Conservation (phyloP, 2,797 vertebrate genomes). For the Cirrhinus mrigala region DNA sequence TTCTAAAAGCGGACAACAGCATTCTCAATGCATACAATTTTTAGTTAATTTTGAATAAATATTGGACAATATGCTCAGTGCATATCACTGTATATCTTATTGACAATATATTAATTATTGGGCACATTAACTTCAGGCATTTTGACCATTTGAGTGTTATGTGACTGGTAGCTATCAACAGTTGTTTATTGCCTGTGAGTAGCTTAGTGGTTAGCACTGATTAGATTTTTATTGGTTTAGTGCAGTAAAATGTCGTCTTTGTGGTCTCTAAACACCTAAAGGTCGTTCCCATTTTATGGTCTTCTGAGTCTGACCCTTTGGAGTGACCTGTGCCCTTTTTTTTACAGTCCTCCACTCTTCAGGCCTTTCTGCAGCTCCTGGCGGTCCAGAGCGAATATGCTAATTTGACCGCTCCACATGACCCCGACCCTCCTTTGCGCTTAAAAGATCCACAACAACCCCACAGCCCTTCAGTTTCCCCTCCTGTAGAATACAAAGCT, state of each 20-base stretch:
- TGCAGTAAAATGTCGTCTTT: neutral
- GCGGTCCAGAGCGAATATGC: slow-evolving; percentile 62
- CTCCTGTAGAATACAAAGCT: neutral
- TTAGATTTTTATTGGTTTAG: neutral
- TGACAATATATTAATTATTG: neutral
- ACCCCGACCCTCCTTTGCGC: slow-evolving; percentile 1
- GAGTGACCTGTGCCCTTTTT: slow-evolving; percentile 52
- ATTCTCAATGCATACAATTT: neutral
- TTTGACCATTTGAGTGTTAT: neutral
- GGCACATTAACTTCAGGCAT: neutral
- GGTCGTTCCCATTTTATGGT: slow-evolving; percentile 14
- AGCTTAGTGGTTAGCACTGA: neutral
- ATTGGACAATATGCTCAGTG: neutral
- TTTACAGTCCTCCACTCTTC: slow-evolving; percentile 59
- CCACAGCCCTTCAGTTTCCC: neutral
- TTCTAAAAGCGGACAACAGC: neutral
- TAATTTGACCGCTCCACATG: slow-evolving; percentile 52
- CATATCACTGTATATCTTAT: neutral
- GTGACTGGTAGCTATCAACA: neutral
- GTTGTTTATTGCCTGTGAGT: neutral
- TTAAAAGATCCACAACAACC: slow-evolving; percentile 1
- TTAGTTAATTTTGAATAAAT: neutral
- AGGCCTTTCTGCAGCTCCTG: slow-evolving; percentile 61
- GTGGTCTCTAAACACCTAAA: neutral
- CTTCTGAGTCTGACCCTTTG: slow-evolving; percentile 23